Conservation (phyloP, 64 coral and sea anemone genomes). For the Dendrophyllia cribrosa region DNA sequence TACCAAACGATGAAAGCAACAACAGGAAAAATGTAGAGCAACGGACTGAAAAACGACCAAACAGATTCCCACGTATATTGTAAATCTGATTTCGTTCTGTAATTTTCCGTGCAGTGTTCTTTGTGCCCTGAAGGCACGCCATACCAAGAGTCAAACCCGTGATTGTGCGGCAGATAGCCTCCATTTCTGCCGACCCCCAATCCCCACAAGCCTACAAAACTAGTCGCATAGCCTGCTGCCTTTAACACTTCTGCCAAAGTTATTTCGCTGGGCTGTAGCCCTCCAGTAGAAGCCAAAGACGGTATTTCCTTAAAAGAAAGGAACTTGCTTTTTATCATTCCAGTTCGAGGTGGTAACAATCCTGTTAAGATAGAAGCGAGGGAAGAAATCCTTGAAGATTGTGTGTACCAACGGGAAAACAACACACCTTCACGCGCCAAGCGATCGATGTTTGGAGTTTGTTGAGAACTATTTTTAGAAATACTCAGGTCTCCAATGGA, state of each 20-base stretch:
- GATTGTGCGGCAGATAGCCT: conserved; percentile 75
- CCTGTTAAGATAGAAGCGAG: conserved; percentile 90
- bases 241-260: conserved; percentile 82
- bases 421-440: conserved; percentile 53
- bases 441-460: conserved; percentile 77
- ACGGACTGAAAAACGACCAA: background rate
- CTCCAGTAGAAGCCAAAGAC: conserved; percentile 87
- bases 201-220: conserved; percentile 92
- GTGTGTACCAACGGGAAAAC: conserved; percentile 85
- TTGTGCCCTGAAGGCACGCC: conserved; percentile 81
- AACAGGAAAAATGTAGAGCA: conserved; percentile 7
- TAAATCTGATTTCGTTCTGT: background rate
- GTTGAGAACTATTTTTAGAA: conserved; percentile 37
- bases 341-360: conserved; percentile 82
- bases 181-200: conserved; percentile 80
- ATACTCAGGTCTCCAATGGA: conserved; percentile 71
- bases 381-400: conserved; percentile 72
- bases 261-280: conserved; percentile 63
- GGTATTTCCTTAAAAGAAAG: conserved; percentile 81
- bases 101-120: conserved; percentile 52
- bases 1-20: conserved; percentile 57
- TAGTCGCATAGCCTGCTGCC: conserved; percentile 61
- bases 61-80: background rate
- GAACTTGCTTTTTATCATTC: conserved; percentile 92
- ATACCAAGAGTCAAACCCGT: conserved; percentile 94